These are phyloP conservation scores for Cossypha caffra DNA, from an alignment of 2,797 vertebrate species.

Conservation along the genomic window DNA sequence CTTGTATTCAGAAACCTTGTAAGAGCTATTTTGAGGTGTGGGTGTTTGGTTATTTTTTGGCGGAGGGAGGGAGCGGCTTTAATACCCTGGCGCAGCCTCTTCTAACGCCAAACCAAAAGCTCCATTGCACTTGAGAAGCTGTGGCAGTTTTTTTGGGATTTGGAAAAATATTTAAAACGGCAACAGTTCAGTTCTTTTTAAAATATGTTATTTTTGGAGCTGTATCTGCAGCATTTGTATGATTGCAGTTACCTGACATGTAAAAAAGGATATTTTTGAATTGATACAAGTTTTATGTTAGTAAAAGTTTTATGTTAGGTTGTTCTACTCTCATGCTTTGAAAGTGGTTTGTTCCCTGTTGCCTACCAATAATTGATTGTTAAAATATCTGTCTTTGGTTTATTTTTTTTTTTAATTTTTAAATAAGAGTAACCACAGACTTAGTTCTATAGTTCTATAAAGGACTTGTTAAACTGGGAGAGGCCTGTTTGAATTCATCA, in stretches of 20 bases:
- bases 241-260: background rate
- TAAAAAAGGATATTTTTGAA: background rate
- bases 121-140: background rate
- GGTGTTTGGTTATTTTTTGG: background rate
- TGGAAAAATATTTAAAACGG: background rate
- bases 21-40: background rate
- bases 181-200: background rate
- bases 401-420: background rate
- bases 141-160: accelerated
- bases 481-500: background rate
- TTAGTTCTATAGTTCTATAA: background rate
- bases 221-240: background rate
- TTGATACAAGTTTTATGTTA: background rate
- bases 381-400: background rate
- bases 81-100: background rate
- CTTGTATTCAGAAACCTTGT: background rate
- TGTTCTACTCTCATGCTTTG: background rate
- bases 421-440: background rate
- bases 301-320: background rate
- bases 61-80: background rate
- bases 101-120: background rate
- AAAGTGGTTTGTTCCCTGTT: background rate
- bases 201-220: background rate
- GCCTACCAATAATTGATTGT: background rate
- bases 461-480: background rate